Evolutionary conservation across 2,113 vertebrate species (phyloP).

Genomic region (Galbula dea): DNA sequence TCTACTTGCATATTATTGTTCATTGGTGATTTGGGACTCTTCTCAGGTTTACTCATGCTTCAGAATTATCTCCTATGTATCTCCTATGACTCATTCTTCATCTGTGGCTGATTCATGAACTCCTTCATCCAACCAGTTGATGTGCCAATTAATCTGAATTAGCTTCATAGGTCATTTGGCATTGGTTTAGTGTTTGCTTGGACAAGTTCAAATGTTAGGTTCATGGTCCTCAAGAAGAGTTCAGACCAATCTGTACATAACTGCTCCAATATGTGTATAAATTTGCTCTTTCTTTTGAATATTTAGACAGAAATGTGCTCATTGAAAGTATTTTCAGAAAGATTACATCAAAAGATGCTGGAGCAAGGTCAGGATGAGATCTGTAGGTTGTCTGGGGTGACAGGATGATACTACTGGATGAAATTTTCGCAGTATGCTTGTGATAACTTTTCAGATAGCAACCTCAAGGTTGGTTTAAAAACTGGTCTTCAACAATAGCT

Average conservation of each 20-base stretch:
- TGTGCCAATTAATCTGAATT: not conserved
- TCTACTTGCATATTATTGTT: slow-evolving; percentile 37
- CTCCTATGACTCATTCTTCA: slow-evolving; percentile 48
- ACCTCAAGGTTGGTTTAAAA: not conserved
- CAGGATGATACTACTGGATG: not conserved
- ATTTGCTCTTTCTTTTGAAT: not conserved
- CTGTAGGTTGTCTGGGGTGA: not conserved
- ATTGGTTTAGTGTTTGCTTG: not conserved
- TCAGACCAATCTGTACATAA: not conserved
- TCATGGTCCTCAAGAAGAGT: not conserved
- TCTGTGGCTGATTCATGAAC: slow-evolving; percentile 16
- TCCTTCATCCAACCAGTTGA: slow-evolving; percentile 1
- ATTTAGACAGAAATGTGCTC: not conserved
- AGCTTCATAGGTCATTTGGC: not conserved
- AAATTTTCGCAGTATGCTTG: not conserved
- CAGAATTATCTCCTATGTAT: slow-evolving; percentile 12
- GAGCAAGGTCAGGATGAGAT: not conserved
- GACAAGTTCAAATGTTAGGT: not conserved
- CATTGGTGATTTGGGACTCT: slow-evolving; percentile 29
- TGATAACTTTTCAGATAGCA: not conserved
- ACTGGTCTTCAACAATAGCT: not conserved
- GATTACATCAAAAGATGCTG: not conserved
- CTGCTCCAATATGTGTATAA: not conserved
- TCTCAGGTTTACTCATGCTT: slow-evolving; percentile 47
- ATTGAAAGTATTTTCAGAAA: not conserved